phyloP scores from a whole-genome alignment of 1,140 invertebrate genomes.

The Drosophila sturtevanti region DNA sequence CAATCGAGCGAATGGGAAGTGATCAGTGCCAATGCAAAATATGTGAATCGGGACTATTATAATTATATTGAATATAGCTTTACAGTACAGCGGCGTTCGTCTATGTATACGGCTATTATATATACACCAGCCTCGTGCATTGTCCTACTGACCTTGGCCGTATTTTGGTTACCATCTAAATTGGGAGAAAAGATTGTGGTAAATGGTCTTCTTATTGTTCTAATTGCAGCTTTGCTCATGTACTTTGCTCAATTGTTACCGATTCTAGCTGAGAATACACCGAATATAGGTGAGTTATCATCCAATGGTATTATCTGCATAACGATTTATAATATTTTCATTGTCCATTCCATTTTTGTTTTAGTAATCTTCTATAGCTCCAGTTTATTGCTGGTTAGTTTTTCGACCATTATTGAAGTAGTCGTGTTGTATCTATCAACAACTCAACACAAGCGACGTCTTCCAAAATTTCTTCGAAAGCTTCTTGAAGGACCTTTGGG shows the following conservation, averaged over 20 bases:
- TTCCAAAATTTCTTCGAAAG: conserved; percentile 85
- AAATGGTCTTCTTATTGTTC: conserved; percentile 85
- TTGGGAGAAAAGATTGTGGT: conserved; percentile 86
- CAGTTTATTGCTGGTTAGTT: conserved; percentile 85
- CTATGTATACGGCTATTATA: conserved; percentile 86
- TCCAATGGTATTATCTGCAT: too few relatives aligned
- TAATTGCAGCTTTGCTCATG: conserved; percentile 86
- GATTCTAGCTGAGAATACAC: conserved; percentile 85
- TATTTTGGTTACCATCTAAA: conserved; percentile 87
- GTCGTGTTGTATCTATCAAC: conserved; percentile 85
- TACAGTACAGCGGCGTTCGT: conserved; percentile 85
- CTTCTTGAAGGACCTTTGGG: conserved; percentile 84
- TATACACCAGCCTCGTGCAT: conserved; percentile 86
- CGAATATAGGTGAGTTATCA: conserved; percentile 85
- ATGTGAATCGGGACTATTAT: conserved; percentile 71
- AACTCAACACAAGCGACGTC: conserved; percentile 82
- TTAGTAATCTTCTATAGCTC: conserved; percentile 84
- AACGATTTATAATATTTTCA: not conserved
- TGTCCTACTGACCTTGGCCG: conserved; percentile 85
- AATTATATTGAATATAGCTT: conserved; percentile 82
- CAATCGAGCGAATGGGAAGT: conserved; percentile 86
- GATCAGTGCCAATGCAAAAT: conserved; percentile 76
- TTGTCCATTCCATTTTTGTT: not conserved
- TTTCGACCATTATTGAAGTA: conserved; percentile 86
- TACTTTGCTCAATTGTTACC: conserved; percentile 87